Evolutionary conservation across 2,113 vertebrate genomes (phyloP), one percentile per base, ranked within the genome.

Genomic region (Murina feae): DNA sequence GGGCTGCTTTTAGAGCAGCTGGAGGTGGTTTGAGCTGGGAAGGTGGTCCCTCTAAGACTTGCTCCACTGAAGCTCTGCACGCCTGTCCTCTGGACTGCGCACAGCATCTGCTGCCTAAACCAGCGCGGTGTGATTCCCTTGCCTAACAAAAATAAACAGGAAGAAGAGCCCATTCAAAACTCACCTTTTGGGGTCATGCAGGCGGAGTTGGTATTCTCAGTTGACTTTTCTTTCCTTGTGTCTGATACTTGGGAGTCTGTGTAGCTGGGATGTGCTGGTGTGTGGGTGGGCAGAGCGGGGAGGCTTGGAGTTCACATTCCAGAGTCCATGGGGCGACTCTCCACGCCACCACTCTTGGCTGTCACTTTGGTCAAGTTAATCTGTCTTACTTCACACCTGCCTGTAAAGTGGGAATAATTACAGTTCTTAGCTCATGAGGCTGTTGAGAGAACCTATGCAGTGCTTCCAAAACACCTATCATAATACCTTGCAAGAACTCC

Each of bases 361-460:
- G 30, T 39, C 49, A 87, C 78, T 87, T 83, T 39, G 65, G 85
- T 86, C 37, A 80, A 17, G 37, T 60, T 63, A 18, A 25, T 91
- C 37, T 51, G 10, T 42, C 42, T 28, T 68, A 25, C 49, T 68
- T 53, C 25, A 90, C 4, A 32, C 12, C 20, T 32, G 1, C 53
- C n/a, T 90, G 81, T 82, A 42, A 93, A 69, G 35, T 55, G 66
- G 21, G 14, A 87, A n/a, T 95, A 39, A 42, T 63, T 44, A 42
- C 4, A 65, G 10, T 32, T 25, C 18, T 69, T 55, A 55, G 39
- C 37, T 49, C 30, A 20, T 5, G 0, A 69, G 72, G 21, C 83
- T 93, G 4, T 68, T 74, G 55, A 76, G 30, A 79, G 42, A 39
- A 68, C 42, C 66, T 51, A 37, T 12, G 16, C 63, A n/a, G 37